Conservation (phyloP, 2,888 invertebrate species). For the Rhamnusium bicolor region DNA sequence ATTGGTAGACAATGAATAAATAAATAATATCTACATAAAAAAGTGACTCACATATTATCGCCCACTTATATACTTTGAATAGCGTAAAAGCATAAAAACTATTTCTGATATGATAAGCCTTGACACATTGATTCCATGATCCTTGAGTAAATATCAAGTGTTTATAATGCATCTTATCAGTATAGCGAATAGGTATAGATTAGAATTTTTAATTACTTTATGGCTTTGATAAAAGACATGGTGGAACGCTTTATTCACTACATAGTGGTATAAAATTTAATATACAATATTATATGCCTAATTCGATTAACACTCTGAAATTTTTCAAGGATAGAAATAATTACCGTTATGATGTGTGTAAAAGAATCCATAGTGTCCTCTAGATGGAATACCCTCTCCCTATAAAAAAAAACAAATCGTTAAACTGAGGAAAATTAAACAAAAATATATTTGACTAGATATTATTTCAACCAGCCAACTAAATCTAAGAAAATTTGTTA, state of each 20-base stretch:
- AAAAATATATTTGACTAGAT: too few relatives aligned
- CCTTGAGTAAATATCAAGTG: not conserved
- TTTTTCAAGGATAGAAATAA: too few relatives aligned
- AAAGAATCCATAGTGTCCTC: too few relatives aligned
- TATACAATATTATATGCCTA: too few relatives aligned
- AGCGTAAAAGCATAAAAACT: not conserved
- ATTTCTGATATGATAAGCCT: not conserved
- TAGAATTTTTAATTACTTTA: constrained; percentile 27
- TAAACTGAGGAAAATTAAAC: too few relatives aligned
- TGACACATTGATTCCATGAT: not conserved
- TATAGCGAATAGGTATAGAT: not conserved
- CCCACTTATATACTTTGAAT: not conserved
- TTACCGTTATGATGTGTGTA: too few relatives aligned
- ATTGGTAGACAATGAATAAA: too few relatives aligned
- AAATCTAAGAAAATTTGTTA: too few relatives aligned
- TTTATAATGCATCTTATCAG: constrained; percentile 13
- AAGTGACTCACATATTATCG: not conserved
- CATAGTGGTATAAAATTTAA: not conserved
- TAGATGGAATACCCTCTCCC: too few relatives aligned
- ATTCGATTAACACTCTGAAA: too few relatives aligned
- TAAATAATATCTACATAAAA: not conserved
- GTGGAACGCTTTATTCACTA: not conserved
- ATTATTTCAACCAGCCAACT: too few relatives aligned
- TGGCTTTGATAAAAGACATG: constrained; percentile 16
- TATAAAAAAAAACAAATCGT: too few relatives aligned